Evolutionary conservation across 2,888 invertebrate species (phyloP), one percentile per base, ranked within the genome.

Genomic region (Cyclophora albipunctata): DNA sequence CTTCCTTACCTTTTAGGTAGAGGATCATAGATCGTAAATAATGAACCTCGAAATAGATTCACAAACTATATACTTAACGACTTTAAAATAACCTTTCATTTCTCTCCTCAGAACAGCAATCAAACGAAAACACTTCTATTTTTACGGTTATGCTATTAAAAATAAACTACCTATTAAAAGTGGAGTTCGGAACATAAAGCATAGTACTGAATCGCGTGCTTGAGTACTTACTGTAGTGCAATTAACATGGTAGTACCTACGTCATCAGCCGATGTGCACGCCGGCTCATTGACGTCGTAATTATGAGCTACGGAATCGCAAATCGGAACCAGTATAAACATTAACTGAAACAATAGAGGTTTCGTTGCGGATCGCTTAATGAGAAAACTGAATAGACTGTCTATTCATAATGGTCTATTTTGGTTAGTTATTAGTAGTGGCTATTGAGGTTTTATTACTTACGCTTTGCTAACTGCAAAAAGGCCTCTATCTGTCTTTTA

Each of bases 271-370:
- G 50, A 45, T 55, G 49, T 48, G 49, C 50, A 50, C 51, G 53
- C 52, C 51, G 51, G 49, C 49, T 51, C 44, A 52, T 54, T 55
- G 49, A 51, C 51, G 49, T 55, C 51, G 55, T 57, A 54, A 60
- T 59, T 55, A 55, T 49, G 52, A 49, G 42, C 48, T 43, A 50
- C 46, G 45, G 46, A 52, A 49, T 51, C 41, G 48, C 47, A 47
- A 58, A 55, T 55, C 45, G 49, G 52, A 49, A 51, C 44, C 47
- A 47, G 37, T 44, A 45, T 46, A 52, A 50, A 49, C 52, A 47
- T 45, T 47, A 40, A 48, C 40, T 45, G 43, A 37, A 47, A 52
- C 52, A 52, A 52, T 49, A 49, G 49, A 42, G 49, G 47, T 52
- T 52, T 49, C 47, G 49, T 49, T 49, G 47, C 43, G 34, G 7